A percentile compares a stretch with the other conserved stretches of the same genome.
Evolutionary conservation across 2,113 vertebrate species (phyloP).

Genomic region (Poeciliopsis prolifica): DNA sequence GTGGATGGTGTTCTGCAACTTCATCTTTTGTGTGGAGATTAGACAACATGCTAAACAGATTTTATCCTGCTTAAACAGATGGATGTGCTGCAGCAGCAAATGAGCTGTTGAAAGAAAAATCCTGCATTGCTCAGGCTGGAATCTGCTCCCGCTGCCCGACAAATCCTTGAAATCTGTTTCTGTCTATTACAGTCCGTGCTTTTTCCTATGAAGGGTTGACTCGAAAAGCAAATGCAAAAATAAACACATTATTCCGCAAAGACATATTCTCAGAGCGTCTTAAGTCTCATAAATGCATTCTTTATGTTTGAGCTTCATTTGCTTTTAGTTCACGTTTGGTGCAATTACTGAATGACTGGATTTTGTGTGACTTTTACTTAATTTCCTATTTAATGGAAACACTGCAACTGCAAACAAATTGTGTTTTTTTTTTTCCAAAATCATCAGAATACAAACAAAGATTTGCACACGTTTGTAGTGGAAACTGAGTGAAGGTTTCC

Average conservation of each 20-base stretch:
- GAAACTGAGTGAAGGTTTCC: no score
- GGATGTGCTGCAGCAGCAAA: conserved; percentile 40
- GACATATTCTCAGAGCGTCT: no score
- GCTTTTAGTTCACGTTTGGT: background rate
- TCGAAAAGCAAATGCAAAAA: background rate
- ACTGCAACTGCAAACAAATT: no score
- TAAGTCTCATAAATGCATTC: no score
- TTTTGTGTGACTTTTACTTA: no score
- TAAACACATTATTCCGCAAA: background rate
- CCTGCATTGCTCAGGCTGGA: background rate
- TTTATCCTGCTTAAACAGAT: conserved; percentile 37
- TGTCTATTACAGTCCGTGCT: background rate
- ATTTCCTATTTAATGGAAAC: no score
- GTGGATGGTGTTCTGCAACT: conserved; percentile 19
- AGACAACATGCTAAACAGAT: conserved; percentile 30
- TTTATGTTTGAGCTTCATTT: background rate
- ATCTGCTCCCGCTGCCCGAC: background rate
- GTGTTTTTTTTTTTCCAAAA: no score
- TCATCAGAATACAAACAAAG: no score
- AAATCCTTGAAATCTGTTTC: background rate
- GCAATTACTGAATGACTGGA: no score
- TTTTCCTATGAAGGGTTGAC: background rate
- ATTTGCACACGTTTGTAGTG: no score
- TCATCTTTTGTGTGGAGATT: conserved; percentile 28
- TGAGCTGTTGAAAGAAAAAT: conserved; percentile 61